Conservation (phyloP, 2,888 invertebrate genomes). For the Formica aserva region DNA sequence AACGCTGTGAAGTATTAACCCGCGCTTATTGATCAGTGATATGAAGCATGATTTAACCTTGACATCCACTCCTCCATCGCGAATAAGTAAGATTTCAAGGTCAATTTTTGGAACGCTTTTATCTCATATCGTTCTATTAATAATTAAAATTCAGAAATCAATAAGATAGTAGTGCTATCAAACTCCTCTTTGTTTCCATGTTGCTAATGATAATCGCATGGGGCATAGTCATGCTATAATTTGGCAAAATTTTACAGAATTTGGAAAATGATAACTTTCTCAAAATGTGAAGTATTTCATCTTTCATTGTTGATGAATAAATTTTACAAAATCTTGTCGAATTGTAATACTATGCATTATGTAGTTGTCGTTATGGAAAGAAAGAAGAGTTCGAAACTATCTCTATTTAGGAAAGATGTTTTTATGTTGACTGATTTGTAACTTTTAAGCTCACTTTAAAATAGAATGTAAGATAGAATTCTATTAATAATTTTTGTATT, state of each 20-base stretch:
- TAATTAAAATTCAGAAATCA: conserved; percentile 16
- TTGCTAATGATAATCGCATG: neutral
- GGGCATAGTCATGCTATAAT: neutral
- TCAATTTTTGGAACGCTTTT: neutral
- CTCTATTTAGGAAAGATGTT: neutral
- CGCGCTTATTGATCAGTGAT: conserved; percentile 79
- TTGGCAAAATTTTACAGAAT: neutral
- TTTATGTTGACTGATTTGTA: neutral
- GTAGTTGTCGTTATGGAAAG: neutral
- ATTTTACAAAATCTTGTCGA: neutral
- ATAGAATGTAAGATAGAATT: neutral
- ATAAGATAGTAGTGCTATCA: neutral
- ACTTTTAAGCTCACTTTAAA: neutral
- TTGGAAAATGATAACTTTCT: neutral
- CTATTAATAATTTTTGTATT: neutral
- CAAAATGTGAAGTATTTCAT: neutral
- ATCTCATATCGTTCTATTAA: neutral
- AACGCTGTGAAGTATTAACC: conserved; percentile 45
- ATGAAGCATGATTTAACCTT: conserved; percentile 81
- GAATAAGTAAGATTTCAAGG: conserved; percentile 39
- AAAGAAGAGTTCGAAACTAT: conserved; percentile 3
- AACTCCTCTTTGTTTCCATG: neutral
- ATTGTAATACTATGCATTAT: neutral
- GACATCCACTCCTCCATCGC: conserved; percentile 72
- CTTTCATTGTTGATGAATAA: neutral